Conservation (phyloP, 2,113 vertebrate genomes). For the Phrynosoma platyrhinos region DNA sequence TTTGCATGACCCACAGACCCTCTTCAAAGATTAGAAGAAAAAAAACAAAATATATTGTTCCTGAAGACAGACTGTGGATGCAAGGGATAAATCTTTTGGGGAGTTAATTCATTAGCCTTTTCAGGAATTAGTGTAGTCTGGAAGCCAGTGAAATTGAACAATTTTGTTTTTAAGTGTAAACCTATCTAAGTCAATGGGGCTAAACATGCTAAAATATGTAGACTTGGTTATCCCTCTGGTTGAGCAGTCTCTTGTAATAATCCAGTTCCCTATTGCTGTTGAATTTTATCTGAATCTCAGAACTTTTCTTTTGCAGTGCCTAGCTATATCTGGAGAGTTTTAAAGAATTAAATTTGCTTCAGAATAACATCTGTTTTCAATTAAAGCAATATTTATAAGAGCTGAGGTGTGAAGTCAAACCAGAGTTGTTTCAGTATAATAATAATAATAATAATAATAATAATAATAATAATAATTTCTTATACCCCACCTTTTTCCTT, state of each 20-base stretch:
- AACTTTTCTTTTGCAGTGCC: neutral
- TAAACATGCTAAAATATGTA: neutral
- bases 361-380: neutral
- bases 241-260: neutral
- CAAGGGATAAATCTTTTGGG: neutral
- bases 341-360: neutral
- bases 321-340: neutral
- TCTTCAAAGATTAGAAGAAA: constrained; percentile 20
- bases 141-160: constrained; percentile 11
- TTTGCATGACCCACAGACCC: accelerated
- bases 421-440: neutral
- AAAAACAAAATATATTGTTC: neutral
- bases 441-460: too few relatives aligned
- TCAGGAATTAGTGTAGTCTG: neutral
- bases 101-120: neutral
- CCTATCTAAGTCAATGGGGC: neutral
- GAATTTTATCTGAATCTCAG: neutral
- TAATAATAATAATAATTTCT: too few relatives aligned
- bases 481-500: too few relatives aligned
- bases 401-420: neutral
- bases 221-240: neutral
- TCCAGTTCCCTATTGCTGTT: neutral
- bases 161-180: neutral
- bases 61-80: neutral
- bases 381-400: neutral